phyloP scores from a whole-genome alignment of 64 coral and sea anemone genomes.

The Orbicella faveolata region DNA sequence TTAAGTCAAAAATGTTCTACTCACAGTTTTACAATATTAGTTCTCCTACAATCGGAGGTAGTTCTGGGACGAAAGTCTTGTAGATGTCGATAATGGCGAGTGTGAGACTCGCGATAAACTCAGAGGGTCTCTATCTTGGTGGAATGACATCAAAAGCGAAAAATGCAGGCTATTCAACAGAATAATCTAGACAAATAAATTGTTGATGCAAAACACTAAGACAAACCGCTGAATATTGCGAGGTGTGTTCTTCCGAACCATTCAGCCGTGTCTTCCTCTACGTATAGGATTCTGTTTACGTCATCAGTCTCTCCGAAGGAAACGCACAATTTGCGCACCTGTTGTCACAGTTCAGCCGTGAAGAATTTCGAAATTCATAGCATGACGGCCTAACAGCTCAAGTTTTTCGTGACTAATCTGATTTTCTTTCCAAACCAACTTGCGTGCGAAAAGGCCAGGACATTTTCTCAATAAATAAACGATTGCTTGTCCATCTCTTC shows the following conservation, averaged over 20 bases:
- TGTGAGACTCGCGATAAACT: not conserved
- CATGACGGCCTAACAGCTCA: not conserved
- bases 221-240: not conserved
- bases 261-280: not conserved
- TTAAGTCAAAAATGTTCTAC: no score
- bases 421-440: not conserved
- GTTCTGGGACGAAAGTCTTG: no score
- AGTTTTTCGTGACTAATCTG: not conserved
- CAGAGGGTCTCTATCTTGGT: not conserved
- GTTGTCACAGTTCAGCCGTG: not conserved
- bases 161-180: not conserved
- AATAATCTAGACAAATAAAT: slow-evolving; percentile 3
- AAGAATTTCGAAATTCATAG: not conserved
- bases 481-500: not conserved
- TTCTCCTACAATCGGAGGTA: no score
- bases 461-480: not conserved
- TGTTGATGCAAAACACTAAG: not conserved
- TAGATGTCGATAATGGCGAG: no score
- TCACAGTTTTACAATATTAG: no score
- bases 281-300: not conserved
- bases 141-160: not conserved
- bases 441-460: not conserved
- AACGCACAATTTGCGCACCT: not conserved
- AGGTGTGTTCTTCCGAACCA: not conserved
- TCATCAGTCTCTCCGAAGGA: not conserved